Evolutionary conservation across 1,140 invertebrate genomes (phyloP), one percentile per base, ranked within the genome.

Genomic region (Dendroctonus valens): DNA sequence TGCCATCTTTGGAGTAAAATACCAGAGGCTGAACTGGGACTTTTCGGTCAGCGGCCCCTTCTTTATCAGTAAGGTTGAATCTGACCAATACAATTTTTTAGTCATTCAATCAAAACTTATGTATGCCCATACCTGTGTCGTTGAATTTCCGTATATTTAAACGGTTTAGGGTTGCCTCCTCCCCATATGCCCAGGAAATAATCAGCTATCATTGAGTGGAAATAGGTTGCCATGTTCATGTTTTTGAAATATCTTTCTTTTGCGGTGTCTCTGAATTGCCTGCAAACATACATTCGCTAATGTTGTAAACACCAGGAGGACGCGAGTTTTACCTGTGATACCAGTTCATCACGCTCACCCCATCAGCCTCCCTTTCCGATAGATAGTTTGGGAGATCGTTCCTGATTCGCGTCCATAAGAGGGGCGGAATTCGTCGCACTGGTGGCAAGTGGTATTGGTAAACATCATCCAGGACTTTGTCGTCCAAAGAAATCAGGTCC

Each of bases 381-480:
- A 99, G 78, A 79, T 98, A 99, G 78, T 97, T 97, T 0, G 94
- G 93, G 38, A 99, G 81, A 82, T 98, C 96, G 73, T 96, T 95
- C 39, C 94, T 83, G 42, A 97, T 97, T 72, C 96, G 83, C 0
- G 96, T 98, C 96, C 96, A 98, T 0, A 98, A 81, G 6, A 98
- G 77, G 0, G 96, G 96, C 3, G 97, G 96, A 59, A 98, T 98
- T 59, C 96, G 83, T 49, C 96, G 81, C 0, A 97, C 94, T 0
- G 96, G 96, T 2, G 96, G 96, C 75, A 98, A 84, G 83, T 98
- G 95, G 76, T 98, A 98, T 77, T 99, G 97, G 75, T 98, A 99
- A 0, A 99, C 96, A 74, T 99, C 97, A 75, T 99, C 97, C 49
- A 99, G 79, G 0, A 89, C 87, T 76, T 91, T 92, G 79, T 98